Evolutionary conservation across 2,797 vertebrate species (phyloP), one percentile per base, ranked within the genome.

Genomic region (Pachyuromys duprasi): DNA sequence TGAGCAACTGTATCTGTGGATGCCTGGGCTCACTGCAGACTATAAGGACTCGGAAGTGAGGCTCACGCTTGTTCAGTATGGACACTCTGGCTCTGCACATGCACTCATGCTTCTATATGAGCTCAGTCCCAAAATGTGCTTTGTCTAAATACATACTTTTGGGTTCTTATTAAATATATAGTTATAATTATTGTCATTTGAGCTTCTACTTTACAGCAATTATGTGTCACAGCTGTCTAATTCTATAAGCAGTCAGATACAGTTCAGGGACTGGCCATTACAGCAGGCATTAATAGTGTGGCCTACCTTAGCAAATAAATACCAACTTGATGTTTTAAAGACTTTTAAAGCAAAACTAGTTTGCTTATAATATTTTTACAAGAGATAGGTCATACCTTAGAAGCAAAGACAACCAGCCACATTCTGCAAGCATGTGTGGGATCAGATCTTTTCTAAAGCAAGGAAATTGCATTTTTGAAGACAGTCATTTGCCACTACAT

Each of bases 341-440:
- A 78, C 76, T 92, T 93, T 80, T 42, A 84, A 69, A 75, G 84
- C 70, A 96, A 93, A 92, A 86, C 45, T 79, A 74, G 75, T 42
- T n/a, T 87, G 20, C 8, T 93, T 87, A 93, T 60, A 95, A 75
- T 62, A 12, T 28, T 94, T 91, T 89, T 69, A 83, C 8, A 93
- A 79, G 70, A 84, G 9, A 95, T 69, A 69, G 53, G 60, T 88
- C 24, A 91, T 9, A 84, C 91, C 39, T 82, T 84, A 70, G 92
- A 92, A 94, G 75, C 8, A 69, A 91, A 96, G 45, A 69, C 22
- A 60, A n/a, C 36, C 55, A 95, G 78, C 18, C 45, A 81, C 7
- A 89, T 83, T 94, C 72, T 78, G 62, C 97, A 95, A 91, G 60
- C 28, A 95, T 86, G 78, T 70, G 80, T 28, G 13, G 57, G 95